Percentiles rank a stretch among this genome's conserved stretches.
These are phyloP conservation scores for Atta texana DNA, from an alignment of 1,140 invertebrate species.

Conservation along the genomic window DNA sequence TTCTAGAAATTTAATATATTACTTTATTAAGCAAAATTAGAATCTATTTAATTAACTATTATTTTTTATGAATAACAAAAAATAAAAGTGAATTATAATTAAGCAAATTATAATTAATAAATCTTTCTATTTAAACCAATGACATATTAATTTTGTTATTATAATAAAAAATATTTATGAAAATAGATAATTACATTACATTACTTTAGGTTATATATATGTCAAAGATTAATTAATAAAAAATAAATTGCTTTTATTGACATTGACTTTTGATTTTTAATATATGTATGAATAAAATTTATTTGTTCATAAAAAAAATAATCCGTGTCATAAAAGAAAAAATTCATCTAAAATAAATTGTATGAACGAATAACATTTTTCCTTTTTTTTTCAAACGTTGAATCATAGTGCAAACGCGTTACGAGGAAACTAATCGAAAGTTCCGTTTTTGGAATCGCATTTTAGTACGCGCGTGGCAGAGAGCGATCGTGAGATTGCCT, in stretches of 20 bases:
- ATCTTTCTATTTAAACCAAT: not conserved
- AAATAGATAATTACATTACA: too few relatives aligned
- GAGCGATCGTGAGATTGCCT: slow-evolving; percentile 66
- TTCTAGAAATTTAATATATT: not conserved
- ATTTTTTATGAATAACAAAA: not conserved
- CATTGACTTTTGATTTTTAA: slow-evolving; percentile 16
- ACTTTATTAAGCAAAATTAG: not conserved
- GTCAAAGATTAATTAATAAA: not conserved
- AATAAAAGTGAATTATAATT: not conserved
- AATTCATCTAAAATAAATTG: slow-evolving; percentile 37
- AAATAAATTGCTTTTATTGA: slow-evolving; percentile 28
- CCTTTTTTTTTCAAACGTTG: slow-evolving; percentile 15
- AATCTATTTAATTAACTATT: not conserved
- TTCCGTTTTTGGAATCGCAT: slow-evolving; percentile 64
- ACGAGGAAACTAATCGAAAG: slow-evolving; percentile 71
- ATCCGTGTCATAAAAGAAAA: not conserved
- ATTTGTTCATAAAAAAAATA: not conserved
- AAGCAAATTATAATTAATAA: not conserved
- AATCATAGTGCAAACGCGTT: slow-evolving; percentile 56
- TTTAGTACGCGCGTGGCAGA: slow-evolving; percentile 50
- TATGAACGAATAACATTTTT: slow-evolving; percentile 22
- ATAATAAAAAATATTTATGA: slow-evolving; percentile 25
- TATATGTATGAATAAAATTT: not conserved
- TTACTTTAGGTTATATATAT: not conserved
- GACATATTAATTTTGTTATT: slow-evolving; percentile 7